phyloP scores from a whole-genome alignment of 2,888 invertebrate genomes.

The Entomobrya proxima region DNA sequence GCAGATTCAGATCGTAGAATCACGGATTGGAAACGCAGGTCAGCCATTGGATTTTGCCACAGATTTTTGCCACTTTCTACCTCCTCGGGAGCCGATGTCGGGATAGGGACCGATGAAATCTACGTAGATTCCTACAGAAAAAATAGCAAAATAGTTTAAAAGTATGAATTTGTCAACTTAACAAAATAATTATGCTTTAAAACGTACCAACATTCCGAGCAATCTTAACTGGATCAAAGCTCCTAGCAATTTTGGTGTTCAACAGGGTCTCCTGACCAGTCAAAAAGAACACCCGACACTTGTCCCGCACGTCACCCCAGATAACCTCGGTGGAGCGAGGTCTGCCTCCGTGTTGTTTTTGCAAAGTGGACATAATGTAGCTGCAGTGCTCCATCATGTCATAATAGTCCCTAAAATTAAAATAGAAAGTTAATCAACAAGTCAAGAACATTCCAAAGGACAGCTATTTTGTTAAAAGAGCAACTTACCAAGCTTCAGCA shows the following conservation, averaged over 20 bases:
- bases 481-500: conserved; percentile 56
- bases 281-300: conserved; percentile 70
- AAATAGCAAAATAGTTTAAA: not conserved
- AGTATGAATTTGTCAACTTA: not conserved
- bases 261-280: conserved; percentile 67
- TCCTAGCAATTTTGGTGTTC: conserved; percentile 50
- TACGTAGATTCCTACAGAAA: conserved; percentile 54
- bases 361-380: conserved; percentile 56
- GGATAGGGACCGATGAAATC: conserved; percentile 59
- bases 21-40: conserved; percentile 14
- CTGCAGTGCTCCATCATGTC: conserved; percentile 72
- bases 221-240: conserved; percentile 68
- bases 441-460: not conserved
- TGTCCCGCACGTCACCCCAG: conserved; percentile 72
- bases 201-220: conserved; percentile 68
- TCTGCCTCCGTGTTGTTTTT: conserved; percentile 29
- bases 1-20: conserved; percentile 39
- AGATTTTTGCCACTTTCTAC: conserved; percentile 63
- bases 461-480: no score
- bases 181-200: not conserved
- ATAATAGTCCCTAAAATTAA: conserved; percentile 72
- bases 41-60: conserved; percentile 64
- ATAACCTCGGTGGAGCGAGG: conserved; percentile 54
- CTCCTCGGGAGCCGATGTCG: conserved; percentile 21
- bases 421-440: not conserved